These are phyloP conservation scores for Trachemys scripta DNA, from an alignment of 2,113 vertebrate species.

Conservation along the genomic window DNA sequence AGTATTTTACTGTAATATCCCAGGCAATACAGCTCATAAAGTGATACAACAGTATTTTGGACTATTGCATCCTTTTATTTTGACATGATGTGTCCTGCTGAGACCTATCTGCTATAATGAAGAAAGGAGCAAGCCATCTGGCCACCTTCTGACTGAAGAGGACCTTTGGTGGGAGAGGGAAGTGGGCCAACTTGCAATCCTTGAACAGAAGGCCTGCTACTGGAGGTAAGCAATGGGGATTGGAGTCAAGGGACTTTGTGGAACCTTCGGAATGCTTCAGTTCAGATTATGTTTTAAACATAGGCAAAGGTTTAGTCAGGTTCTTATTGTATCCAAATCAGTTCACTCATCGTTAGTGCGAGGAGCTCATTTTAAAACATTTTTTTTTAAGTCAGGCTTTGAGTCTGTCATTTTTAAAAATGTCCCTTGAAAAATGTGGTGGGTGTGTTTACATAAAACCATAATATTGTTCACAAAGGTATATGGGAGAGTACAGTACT, in stretches of 20 bases:
- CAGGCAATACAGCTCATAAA: not conserved
- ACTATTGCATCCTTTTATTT: not conserved
- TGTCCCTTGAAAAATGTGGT: not conserved
- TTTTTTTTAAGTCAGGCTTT: not conserved
- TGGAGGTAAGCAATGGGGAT: not conserved
- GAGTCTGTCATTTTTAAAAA: accelerated
- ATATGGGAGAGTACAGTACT: accelerated
- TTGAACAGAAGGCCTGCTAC: not conserved
- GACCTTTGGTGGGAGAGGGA: not conserved
- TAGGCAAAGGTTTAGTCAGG: not conserved
- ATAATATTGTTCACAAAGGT: accelerated
- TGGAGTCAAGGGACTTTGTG: not conserved
- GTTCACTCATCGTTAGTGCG: not conserved
- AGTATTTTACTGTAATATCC: not conserved
- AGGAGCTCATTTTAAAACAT: accelerated
- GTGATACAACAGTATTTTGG: not conserved
- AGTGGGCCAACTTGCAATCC: not conserved
- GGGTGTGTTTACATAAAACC: not conserved
- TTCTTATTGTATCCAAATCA: not conserved
- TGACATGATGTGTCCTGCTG: not conserved
- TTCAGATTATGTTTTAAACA: not conserved
- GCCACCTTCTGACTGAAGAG: not conserved
- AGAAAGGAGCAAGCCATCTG: not conserved
- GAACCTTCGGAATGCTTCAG: not conserved
- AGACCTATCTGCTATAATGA: not conserved